These are phyloP conservation scores for Hirudinaria manillensis DNA, from an alignment of 2,888 invertebrate genomes.

Conservation along the genomic window DNA sequence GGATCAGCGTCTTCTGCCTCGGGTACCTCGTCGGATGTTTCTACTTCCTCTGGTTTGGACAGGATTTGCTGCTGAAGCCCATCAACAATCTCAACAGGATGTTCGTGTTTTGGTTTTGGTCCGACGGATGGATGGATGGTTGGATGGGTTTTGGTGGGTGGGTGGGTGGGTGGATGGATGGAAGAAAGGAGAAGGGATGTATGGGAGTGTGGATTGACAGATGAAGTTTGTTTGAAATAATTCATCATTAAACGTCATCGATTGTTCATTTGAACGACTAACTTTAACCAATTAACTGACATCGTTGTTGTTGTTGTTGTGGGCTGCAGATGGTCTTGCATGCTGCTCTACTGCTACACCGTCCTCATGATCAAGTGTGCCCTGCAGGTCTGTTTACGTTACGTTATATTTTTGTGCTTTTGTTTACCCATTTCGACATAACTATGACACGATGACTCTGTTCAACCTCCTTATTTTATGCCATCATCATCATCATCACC, in stretches of 20 bases:
- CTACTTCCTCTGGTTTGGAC: constrained; percentile 95
- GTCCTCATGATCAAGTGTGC: constrained; percentile 81
- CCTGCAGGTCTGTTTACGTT: constrained; percentile 58
- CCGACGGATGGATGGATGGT: no score
- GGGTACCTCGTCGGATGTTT: constrained; percentile 93
- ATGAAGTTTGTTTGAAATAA: no score
- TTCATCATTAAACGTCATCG: no score
- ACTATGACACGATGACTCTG: no score
- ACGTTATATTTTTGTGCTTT: no score
- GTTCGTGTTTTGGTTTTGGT: constrained; percentile 30
- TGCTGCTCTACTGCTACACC: constrained; percentile 80
- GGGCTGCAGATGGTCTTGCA: constrained; percentile 68
- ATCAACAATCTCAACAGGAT: constrained; percentile 69
- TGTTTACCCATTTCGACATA: no score
- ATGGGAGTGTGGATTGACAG: no score
- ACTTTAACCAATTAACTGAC: neutral
- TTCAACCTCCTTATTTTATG: neutral
- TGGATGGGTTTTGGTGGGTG: no score
- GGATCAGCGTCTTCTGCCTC: constrained; percentile 86
- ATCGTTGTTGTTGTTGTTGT: neutral
- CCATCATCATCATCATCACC: constrained; percentile 8
- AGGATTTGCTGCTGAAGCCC: constrained; percentile 86
- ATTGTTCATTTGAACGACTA: no score
- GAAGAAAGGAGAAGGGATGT: no score
- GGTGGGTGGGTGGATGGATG: no score